Percentiles rank a stretch among this genome's conserved stretches.
phyloP scores from a whole-genome alignment of 2,113 vertebrate species.

The Uropsilus gracilis region DNA sequence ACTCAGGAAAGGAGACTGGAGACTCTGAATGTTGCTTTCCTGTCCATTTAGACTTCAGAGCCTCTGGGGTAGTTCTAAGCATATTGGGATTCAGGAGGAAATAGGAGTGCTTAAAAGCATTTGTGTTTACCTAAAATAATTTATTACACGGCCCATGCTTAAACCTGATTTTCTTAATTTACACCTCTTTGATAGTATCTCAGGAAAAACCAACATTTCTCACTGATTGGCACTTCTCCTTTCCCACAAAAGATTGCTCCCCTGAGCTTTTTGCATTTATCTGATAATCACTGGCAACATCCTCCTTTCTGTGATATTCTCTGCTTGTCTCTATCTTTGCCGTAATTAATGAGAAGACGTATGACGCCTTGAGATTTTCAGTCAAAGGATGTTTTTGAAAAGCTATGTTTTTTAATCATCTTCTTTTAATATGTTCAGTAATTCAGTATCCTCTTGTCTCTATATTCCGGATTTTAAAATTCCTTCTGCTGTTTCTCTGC shows the following conservation, averaged over 20 bases:
- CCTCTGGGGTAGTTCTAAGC: neutral
- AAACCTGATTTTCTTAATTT: neutral
- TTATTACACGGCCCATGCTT: neutral
- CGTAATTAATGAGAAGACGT: conserved; percentile 42
- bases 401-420: neutral
- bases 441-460: conserved; percentile 7
- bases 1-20: neutral
- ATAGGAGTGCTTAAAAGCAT: neutral
- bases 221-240: neutral
- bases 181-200: neutral
- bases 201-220: neutral
- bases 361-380: conserved; percentile 31
- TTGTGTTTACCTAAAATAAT: conserved; percentile 2
- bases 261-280: conserved; percentile 60
- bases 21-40: neutral
- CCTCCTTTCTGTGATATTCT: conserved; percentile 37
- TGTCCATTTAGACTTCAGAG: neutral
- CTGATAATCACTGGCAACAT: conserved; percentile 45
- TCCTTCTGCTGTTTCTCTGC: neutral
- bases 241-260: conserved; percentile 40
- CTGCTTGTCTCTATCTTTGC: conserved; percentile 34
- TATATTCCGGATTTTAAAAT: conserved; percentile 2
- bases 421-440: conserved; percentile 48
- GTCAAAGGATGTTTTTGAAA: conserved; percentile 61
- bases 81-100: neutral